Base-by-base conservation (phyloP, 2,113 vertebrate genomes). In the Forbesichthys agassizii region DNA sequence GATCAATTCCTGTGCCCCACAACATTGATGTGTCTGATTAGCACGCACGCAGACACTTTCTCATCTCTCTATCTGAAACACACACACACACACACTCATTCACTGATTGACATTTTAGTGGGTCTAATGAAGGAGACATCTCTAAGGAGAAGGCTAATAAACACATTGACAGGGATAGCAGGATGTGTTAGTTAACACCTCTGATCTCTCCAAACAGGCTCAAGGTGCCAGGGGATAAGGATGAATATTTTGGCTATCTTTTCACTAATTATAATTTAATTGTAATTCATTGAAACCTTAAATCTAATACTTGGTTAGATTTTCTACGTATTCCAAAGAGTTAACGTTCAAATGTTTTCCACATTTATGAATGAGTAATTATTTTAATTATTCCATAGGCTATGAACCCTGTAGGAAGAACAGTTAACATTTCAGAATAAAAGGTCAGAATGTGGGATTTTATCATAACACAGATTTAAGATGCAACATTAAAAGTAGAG, bases 81-180 rank as follows among this genome's bases (percentile, higher is more conserved):
- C 7, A 27, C 11, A 18, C 16, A 11, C 16, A 57, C 55, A 7
- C 20, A 11, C 56, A 27, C 9, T 13, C 18, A 58, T 9, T 11
- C 56, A 58, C 69, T 79, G 84, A 86, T 62, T 84, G 81, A 84
- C 77, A 71, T 82, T 82, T 88, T 20, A 79, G 75, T 61, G 67
- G 82, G 67, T 77, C 81, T 85, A 85, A 84, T 84, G 71, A 84
- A 81, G 71, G 79, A 82, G 77, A 82, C 77, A 61, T 82, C 66
- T 71, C 66, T 2, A 66, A 33, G 73, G 58, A 48, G 42, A 46
- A 47, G 68, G 65, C 83, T 76, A 79, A 84, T 82, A 79, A 83
- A 82, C 75, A 78, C 73, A 74, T 69, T 60, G 77, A 84, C 80
- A 69, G 64, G 68, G 63, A 49, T 68, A 67, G 74, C 69, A 48